phyloP scores from a whole-genome alignment of 1,140 invertebrate species.

The Ceratoteleas bidentatus region DNA sequence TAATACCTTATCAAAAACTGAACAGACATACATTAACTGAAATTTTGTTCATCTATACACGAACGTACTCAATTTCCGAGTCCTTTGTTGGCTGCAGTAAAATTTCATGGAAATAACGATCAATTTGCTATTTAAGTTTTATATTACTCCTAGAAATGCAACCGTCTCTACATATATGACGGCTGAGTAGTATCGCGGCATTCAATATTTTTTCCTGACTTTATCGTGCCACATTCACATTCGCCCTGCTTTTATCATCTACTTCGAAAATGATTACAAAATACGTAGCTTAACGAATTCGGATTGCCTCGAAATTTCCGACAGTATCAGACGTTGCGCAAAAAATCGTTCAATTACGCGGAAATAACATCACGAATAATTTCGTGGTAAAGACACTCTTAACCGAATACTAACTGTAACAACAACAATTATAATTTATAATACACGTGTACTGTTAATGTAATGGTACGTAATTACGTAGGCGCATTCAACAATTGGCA shows the following conservation, averaged over 20 bases:
- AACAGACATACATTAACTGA: no score
- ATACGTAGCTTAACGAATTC: neutral
- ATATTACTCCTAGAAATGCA: constrained; percentile 20
- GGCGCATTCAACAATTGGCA: constrained; percentile 14
- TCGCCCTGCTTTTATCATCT: neutral
- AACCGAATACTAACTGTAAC: neutral
- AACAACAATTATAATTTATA: neutral
- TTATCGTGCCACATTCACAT: constrained; percentile 2
- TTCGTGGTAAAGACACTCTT: neutral
- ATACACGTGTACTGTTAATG: neutral
- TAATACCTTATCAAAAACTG: no score
- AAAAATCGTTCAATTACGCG: neutral
- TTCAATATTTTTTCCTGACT: constrained; percentile 1
- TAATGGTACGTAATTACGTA: neutral
- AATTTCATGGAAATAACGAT: constrained; percentile 10
- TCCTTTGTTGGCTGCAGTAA: neutral
- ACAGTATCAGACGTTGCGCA: neutral
- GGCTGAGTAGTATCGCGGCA: neutral
- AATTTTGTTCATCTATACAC: no score
- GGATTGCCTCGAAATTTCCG: neutral
- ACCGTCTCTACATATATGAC: constrained; percentile 5
- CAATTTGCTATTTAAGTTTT: constrained; percentile 13
- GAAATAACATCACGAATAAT: neutral
- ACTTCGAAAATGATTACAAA: neutral
- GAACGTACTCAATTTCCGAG: no score